Evolutionary conservation across 2,113 vertebrate genomes (phyloP).

Genomic region (Ptychochromis oligacanthus): DNA sequence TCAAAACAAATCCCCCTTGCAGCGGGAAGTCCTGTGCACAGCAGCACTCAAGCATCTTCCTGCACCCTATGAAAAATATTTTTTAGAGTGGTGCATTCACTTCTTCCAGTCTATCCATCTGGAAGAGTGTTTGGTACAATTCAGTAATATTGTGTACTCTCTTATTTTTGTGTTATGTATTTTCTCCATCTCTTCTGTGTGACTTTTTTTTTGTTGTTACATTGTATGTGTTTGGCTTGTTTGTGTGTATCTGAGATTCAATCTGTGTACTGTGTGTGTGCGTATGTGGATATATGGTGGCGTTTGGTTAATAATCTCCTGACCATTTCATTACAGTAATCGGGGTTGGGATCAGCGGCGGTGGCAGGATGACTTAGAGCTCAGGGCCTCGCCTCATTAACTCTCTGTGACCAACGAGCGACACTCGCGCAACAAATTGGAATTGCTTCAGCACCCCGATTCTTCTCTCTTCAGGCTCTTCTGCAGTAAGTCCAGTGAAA

Average conservation of each 20-base stretch:
- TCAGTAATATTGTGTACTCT: slow-evolving; percentile 1
- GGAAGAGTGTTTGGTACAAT: background rate
- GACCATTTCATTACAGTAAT: slow-evolving; percentile 87
- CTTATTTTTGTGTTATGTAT: slow-evolving; percentile 13
- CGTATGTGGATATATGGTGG: slow-evolving; percentile 48
- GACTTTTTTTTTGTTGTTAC: slow-evolving; percentile 26
- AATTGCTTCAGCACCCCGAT: slow-evolving; percentile 76
- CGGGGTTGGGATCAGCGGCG: slow-evolving; percentile 76
- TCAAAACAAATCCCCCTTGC: background rate
- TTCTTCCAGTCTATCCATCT: background rate
- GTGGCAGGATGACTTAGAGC: slow-evolving; percentile 86
- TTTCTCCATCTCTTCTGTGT: slow-evolving; percentile 33
- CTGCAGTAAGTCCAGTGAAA: slow-evolving; percentile 15
- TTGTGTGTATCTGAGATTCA: slow-evolving; percentile 47
- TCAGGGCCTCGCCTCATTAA: slow-evolving; percentile 82
- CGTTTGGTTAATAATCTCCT: slow-evolving; percentile 84
- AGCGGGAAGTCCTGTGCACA: background rate
- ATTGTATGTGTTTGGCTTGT: slow-evolving; percentile 40
- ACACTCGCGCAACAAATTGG: slow-evolving; percentile 78
- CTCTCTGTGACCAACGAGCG: slow-evolving; percentile 73
- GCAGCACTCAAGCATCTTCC: background rate
- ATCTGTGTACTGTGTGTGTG: slow-evolving; percentile 36
- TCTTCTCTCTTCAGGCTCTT: slow-evolving; percentile 38
- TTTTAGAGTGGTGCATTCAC: background rate
- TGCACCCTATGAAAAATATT: background rate